These are phyloP conservation scores for Casuarius casuarius DNA, from an alignment of 2,113 vertebrate species.

Conservation along the genomic window DNA sequence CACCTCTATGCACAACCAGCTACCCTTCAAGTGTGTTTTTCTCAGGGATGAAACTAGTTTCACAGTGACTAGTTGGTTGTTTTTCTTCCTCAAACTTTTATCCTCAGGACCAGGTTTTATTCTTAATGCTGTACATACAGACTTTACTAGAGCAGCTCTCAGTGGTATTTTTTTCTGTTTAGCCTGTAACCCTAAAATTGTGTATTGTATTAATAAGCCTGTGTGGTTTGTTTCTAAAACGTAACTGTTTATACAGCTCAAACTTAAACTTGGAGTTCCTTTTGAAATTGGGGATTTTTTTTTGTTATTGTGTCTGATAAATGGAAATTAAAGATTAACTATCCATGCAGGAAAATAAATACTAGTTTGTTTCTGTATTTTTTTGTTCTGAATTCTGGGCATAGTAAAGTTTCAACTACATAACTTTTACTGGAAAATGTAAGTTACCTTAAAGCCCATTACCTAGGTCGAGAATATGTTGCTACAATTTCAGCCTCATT, in stretches of 20 bases:
- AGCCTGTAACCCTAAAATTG: background rate
- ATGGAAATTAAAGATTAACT: background rate
- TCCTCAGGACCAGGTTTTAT: background rate
- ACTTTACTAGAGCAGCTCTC: background rate
- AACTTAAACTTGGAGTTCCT: background rate
- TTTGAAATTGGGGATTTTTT: background rate
- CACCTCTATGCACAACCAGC: rapidly evolving
- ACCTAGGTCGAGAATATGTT: background rate
- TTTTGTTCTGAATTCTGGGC: background rate
- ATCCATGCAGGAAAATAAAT: background rate
- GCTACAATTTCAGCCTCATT: background rate
- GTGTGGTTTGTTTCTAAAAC: background rate
- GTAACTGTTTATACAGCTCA: background rate
- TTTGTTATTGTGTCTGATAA: background rate
- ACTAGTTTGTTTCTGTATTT: background rate
- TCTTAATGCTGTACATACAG: background rate
- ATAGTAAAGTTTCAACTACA: background rate
- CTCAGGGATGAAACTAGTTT: background rate
- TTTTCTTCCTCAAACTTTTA: background rate
- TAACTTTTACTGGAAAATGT: background rate
- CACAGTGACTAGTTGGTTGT: background rate
- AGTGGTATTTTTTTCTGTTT: background rate
- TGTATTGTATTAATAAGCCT: background rate
- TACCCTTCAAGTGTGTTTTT: background rate
- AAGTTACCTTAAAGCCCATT: background rate